Percentiles rank a stretch among this genome's conserved stretches.
phyloP scores from a whole-genome alignment of 2,888 invertebrate genomes.

The Hipparchia semele region DNA sequence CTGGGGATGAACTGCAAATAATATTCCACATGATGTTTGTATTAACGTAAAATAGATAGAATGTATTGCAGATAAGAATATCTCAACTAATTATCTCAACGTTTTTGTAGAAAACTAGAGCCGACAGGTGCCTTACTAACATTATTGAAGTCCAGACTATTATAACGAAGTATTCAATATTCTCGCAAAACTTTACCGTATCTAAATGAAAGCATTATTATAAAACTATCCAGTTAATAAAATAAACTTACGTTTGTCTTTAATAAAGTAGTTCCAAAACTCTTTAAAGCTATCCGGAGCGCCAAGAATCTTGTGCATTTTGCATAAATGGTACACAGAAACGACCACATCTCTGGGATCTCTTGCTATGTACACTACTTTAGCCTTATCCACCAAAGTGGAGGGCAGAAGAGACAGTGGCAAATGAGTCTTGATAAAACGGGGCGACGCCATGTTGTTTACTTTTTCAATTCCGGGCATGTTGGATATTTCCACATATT shows the following conservation, averaged over 20 bases:
- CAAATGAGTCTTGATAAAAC: conserved; percentile 82
- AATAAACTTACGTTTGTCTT: conserved; percentile 79
- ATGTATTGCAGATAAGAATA: too few relatives aligned
- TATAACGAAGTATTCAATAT: too few relatives aligned
- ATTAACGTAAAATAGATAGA: too few relatives aligned
- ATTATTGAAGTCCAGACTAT: too few relatives aligned
- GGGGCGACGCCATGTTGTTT: conserved; percentile 43
- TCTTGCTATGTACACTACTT: conserved; percentile 87
- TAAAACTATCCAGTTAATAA: too few relatives aligned
- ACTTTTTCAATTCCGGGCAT: conserved; percentile 55
- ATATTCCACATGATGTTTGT: too few relatives aligned
- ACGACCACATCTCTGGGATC: conserved; percentile 92
- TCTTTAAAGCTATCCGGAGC: conserved; percentile 82
- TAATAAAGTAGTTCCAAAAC: conserved; percentile 85
- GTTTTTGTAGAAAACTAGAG: too few relatives aligned
- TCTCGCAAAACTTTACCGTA: too few relatives aligned
- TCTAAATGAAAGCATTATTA: too few relatives aligned
- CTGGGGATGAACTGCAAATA: too few relatives aligned
- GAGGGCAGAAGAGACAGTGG: conserved; percentile 87
- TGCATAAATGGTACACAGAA: conserved; percentile 88
- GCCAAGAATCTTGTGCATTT: conserved; percentile 76
- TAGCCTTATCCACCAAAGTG: conserved; percentile 74
- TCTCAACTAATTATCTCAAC: too few relatives aligned
- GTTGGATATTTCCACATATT: conserved; percentile 9
- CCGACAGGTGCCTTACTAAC: too few relatives aligned